Evolutionary conservation across 2,113 vertebrate genomes (phyloP).

Genomic region (Ictidomys tridecemlineatus): DNA sequence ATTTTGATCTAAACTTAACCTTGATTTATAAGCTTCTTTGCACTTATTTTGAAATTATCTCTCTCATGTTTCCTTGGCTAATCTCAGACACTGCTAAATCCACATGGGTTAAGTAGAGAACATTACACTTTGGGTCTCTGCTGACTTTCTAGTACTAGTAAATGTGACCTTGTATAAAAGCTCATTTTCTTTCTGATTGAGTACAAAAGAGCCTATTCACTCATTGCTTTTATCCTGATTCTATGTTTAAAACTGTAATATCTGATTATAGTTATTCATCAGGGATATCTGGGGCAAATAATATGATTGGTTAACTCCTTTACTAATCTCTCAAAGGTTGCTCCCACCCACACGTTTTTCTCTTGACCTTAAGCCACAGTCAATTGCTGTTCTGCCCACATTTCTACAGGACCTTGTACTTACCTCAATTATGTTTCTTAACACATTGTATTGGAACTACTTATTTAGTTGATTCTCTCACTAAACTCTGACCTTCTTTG

Average conservation of each 20-base stretch:
- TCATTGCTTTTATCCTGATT: conserved; percentile 41
- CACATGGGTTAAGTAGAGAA: conserved; percentile 58
- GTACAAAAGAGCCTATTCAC: conserved; percentile 55
- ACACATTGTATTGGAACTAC: conserved; percentile 13
- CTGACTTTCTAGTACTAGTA: conserved; percentile 18
- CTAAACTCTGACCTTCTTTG: conserved; percentile 26
- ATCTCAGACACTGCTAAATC: conserved; percentile 29
- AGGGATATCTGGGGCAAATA: background rate
- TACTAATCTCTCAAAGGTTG: background rate
- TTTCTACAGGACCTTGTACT: conserved; percentile 39
- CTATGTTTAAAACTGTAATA: conserved; percentile 59
- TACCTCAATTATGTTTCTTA: conserved; percentile 65
- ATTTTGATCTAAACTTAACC: conserved; percentile 52
- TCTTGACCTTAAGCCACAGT: conserved; percentile 33
- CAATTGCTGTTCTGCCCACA: conserved; percentile 24
- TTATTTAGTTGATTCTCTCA: conserved; percentile 57
- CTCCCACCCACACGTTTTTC: background rate
- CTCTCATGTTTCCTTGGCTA: conserved; percentile 46
- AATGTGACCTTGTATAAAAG: conserved; percentile 63
- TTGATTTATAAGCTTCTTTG: conserved; percentile 46
- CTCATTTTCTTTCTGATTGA: conserved; percentile 69
- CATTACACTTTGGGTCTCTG: conserved; percentile 41
- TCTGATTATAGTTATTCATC: conserved; percentile 65
- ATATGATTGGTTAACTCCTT: background rate
- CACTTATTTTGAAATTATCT: conserved; percentile 52